Percentiles rank a stretch among this genome's conserved stretches.
Evolutionary conservation across 1,140 invertebrate genomes (phyloP).

Genomic region (Cherax quadricarinatus): DNA sequence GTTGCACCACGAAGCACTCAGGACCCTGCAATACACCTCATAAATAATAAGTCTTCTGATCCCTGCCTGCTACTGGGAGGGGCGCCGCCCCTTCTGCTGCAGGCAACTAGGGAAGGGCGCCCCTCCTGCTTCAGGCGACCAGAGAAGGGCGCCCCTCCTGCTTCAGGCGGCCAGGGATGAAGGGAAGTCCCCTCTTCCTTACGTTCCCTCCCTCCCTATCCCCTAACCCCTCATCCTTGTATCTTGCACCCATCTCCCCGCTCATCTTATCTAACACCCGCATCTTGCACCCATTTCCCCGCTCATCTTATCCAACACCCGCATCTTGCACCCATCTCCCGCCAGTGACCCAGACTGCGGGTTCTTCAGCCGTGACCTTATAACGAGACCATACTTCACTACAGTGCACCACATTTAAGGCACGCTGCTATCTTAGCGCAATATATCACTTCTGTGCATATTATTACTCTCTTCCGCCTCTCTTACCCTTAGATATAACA

Average conservation of each 20-base stretch:
- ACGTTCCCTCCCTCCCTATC: not conserved
- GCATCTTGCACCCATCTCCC: not conserved
- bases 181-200: too few relatives aligned
- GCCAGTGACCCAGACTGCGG: not conserved
- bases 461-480: constrained; percentile 23
- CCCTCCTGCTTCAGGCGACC: not conserved
- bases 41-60: too few relatives aligned
- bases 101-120: too few relatives aligned
- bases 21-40: not conserved
- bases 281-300: not conserved
- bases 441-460: constrained; percentile 32
- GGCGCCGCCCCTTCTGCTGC: not conserved
- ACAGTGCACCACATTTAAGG: not conserved
- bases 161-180: not conserved
- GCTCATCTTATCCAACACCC: not conserved
- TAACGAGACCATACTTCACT: constrained; percentile 19
- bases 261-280: too few relatives aligned
- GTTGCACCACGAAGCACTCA: not conserved
- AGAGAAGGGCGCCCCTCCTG: too few relatives aligned
- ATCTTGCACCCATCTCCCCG: not conserved
- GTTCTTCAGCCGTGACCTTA: not conserved
- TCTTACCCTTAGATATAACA: not conserved
- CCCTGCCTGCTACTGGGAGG: too few relatives aligned
- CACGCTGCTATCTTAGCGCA: constrained; percentile 24
- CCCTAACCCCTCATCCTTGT: not conserved